phyloP scores from a whole-genome alignment of 2,888 invertebrate species.

The Zeuzera pyrina region DNA sequence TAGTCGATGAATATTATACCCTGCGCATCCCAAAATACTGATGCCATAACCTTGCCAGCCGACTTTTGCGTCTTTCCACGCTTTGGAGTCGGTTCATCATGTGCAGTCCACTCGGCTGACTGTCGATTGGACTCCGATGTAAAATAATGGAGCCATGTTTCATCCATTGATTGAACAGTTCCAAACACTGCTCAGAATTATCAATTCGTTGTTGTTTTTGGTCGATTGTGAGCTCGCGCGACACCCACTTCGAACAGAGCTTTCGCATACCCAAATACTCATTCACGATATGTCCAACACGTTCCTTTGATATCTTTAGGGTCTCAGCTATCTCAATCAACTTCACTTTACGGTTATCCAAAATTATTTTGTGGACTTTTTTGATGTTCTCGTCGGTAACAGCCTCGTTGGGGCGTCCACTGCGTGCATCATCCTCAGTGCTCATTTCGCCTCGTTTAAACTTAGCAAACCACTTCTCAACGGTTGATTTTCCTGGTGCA shows the following conservation, averaged over 20 bases:
- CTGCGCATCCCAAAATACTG: too few species aligned
- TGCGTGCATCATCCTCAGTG: slow-evolving; percentile 7
- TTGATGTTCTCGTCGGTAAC: slow-evolving; percentile 6
- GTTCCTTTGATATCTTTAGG: slow-evolving; percentile 5
- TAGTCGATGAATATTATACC: too few species aligned
- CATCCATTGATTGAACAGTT: neutral
- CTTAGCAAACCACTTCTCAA: slow-evolving; percentile 4
- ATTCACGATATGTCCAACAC: slow-evolving; percentile 2
- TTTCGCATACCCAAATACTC: neutral
- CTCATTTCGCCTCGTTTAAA: slow-evolving; percentile 7
- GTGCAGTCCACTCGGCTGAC: too few species aligned
- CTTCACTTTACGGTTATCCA: slow-evolving; percentile 6
- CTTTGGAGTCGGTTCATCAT: too few species aligned
- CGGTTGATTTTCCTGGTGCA: slow-evolving; percentile 7
- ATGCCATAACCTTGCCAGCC: too few species aligned
- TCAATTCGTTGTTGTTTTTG: neutral
- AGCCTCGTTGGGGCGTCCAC: slow-evolving; percentile 8
- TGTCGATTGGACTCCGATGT: too few species aligned
- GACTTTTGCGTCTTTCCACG: too few species aligned
- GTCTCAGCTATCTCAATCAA: slow-evolving; percentile 9
- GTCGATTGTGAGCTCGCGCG: neutral
- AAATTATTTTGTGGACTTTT: slow-evolving; percentile 4
- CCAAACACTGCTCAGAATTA: neutral
- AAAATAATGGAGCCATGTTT: neutral
- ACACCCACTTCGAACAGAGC: too few species aligned